A percentile compares a stretch with the other conserved stretches of the same genome.
Evolutionary conservation across 2,888 invertebrate species (phyloP).

Genomic region (Craniophora ligustri): DNA sequence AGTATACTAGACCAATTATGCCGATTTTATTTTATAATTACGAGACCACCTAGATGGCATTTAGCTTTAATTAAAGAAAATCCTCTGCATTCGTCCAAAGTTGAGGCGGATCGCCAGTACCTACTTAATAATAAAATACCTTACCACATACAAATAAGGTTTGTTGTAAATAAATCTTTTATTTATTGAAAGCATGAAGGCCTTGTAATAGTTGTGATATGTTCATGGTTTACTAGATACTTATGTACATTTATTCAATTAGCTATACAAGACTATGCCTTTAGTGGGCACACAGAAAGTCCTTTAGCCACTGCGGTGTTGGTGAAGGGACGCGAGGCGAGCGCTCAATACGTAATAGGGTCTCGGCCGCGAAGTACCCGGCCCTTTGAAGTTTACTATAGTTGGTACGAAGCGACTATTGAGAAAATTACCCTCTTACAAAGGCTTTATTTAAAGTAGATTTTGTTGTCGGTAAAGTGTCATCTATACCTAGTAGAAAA

Average conservation of each 20-base stretch:
- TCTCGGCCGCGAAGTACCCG: conserved; percentile 25
- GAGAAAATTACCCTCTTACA: conserved; percentile 15
- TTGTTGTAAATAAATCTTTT: not conserved
- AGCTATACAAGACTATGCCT: not conserved
- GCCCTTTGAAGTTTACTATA: conserved; percentile 2
- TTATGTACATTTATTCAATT: conserved; percentile 4
- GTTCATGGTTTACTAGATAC: not conserved
- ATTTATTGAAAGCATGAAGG: conserved; percentile 4
- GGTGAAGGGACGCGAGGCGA: conserved; percentile 40
- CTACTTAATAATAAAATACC: too few species aligned
- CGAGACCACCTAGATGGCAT: too few species aligned
- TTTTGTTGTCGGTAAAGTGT: too few species aligned
- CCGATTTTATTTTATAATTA: too few species aligned
- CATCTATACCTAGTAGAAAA: too few species aligned
- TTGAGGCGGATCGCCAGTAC: too few species aligned
- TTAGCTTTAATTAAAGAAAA: too few species aligned
- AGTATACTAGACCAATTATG: too few species aligned
- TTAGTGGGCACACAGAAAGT: conserved; percentile 6
- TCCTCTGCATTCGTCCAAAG: too few species aligned
- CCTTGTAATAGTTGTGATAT: conserved; percentile 25
- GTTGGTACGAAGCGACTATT: not conserved
- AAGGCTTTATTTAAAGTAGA: not conserved
- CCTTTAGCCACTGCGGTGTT: conserved; percentile 1
- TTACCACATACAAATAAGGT: not conserved
- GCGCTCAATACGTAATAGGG: conserved; percentile 27